phyloP scores from a whole-genome alignment of 2,113 vertebrate genomes.

The Hyla sarda region DNA sequence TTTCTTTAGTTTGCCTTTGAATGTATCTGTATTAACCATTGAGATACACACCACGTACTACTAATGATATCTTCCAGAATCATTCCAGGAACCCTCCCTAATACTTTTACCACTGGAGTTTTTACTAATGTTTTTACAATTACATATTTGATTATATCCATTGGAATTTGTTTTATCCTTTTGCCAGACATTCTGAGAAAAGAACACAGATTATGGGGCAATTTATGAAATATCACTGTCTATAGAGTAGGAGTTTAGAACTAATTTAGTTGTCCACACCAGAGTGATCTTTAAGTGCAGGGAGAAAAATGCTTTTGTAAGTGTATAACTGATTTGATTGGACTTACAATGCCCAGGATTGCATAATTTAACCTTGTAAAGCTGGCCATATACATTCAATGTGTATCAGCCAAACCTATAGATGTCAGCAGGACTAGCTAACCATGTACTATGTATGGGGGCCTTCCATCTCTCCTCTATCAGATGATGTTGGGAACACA shows the following conservation, averaged over 20 bases:
- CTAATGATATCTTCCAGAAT: conserved; percentile 2
- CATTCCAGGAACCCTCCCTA: not conserved
- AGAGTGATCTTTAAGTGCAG: not conserved
- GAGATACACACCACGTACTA: not conserved
- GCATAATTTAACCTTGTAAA: not conserved
- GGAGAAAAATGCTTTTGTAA: not conserved
- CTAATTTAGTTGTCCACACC: not conserved
- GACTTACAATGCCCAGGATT: not conserved
- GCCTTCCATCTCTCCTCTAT: too few relatives aligned
- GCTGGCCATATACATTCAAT: not conserved
- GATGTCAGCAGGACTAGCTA: too few relatives aligned
- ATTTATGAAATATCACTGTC: not conserved
- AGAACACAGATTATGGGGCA: not conserved
- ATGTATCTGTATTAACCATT: conserved; percentile 39
- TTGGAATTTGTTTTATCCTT: too few relatives aligned
- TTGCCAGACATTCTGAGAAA: not conserved
- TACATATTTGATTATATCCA: not conserved
- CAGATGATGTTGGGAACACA: too few relatives aligned
- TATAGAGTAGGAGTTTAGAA: not conserved
- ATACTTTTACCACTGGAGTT: not conserved
- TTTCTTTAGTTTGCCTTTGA: conserved; percentile 44
- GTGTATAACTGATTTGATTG: not conserved
- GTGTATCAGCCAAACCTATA: too few relatives aligned
- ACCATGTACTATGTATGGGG: too few relatives aligned
- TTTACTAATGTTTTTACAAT: not conserved